phyloP scores from a whole-genome alignment of 2,113 vertebrate species.

The Cyanoramphus novaezelandiae region DNA sequence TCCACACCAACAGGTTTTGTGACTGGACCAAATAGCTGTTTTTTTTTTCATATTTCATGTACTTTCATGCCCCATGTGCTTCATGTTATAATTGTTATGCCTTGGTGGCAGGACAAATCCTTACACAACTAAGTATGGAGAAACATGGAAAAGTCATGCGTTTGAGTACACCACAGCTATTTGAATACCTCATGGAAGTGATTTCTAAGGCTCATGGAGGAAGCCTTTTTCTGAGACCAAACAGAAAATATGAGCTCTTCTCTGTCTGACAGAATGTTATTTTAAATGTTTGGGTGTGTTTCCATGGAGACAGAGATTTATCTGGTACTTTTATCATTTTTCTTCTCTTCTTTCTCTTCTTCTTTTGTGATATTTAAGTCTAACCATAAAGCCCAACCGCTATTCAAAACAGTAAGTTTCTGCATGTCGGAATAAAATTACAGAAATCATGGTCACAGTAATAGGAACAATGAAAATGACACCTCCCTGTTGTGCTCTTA shows the following conservation, averaged over 20 bases:
- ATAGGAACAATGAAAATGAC: not conserved
- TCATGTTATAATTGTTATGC: not conserved
- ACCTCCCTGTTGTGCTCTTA: not conserved
- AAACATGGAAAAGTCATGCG: not conserved
- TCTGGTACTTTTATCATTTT: conserved; percentile 21
- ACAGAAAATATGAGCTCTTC: conserved; percentile 7
- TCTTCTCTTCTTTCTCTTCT: not conserved
- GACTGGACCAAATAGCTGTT: not conserved
- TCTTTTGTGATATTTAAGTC: not conserved
- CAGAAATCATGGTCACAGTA: not conserved
- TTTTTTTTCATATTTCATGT: not conserved
- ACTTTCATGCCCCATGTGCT: not conserved
- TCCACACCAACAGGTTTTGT: not conserved
- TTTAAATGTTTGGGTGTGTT: conserved; percentile 50
- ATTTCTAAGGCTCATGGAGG: not conserved
- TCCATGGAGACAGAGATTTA: conserved; percentile 29
- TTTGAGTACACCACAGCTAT: not conserved
- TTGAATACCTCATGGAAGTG: not conserved
- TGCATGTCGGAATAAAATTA: not conserved
- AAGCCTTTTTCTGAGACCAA: conserved; percentile 11
- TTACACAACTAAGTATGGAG: not conserved
- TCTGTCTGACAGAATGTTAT: conserved; percentile 4
- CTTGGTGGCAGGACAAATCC: not conserved
- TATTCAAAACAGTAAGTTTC: not conserved
- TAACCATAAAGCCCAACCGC: not conserved